Percentiles rank a stretch among this genome's conserved stretches.
These are phyloP conservation scores for Sylvietta virens DNA, from an alignment of 2,113 vertebrate genomes.

Conservation along the genomic window DNA sequence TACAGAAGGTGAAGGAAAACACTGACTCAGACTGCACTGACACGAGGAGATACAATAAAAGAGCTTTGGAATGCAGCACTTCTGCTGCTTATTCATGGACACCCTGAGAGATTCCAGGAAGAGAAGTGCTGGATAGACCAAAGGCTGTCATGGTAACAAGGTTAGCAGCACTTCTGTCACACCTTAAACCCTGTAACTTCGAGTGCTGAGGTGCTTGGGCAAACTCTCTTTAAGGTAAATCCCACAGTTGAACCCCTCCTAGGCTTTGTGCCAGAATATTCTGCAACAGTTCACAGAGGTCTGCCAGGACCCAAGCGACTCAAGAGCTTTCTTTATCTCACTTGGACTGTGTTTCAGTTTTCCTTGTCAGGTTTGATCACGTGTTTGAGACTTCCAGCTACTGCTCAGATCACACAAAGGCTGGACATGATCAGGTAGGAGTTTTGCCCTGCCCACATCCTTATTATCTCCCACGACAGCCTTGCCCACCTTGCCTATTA, in stretches of 20 bases:
- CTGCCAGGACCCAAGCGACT: not conserved
- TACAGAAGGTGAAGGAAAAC: not conserved
- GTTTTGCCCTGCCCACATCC: not conserved
- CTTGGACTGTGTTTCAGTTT: not conserved
- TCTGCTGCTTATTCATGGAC: not conserved
- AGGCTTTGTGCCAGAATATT: not conserved
- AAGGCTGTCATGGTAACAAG: not conserved
- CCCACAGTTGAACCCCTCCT: not conserved
- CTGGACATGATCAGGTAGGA: not conserved
- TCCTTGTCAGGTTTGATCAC: not conserved
- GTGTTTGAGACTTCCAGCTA: not conserved
- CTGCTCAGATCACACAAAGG: not conserved
- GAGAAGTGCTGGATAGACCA: not conserved
- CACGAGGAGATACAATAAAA: not conserved
- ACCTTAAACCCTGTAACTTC: not conserved
- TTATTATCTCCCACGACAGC: not conserved
- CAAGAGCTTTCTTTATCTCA: not conserved
- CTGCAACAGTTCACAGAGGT: not conserved
- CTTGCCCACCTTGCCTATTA: not conserved
- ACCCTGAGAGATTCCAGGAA: not conserved
- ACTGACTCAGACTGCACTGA: not conserved
- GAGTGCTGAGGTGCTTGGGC: not conserved
- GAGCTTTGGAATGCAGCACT: not conserved
- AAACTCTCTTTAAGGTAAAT: not conserved
- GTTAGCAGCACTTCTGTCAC: not conserved